Evolutionary conservation across 1,140 invertebrate species (phyloP).

Genomic region (Onthophagus taurus): DNA sequence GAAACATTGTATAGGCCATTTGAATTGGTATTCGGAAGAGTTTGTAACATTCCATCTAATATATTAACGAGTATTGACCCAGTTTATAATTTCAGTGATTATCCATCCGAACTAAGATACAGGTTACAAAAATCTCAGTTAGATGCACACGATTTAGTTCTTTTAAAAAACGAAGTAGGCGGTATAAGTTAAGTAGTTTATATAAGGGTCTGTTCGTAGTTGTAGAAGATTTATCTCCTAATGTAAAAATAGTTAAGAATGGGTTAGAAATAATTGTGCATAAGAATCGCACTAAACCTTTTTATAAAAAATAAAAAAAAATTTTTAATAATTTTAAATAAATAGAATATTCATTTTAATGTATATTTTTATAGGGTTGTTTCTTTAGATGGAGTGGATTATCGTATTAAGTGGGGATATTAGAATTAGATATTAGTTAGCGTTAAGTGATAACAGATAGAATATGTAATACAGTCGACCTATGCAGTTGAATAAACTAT

Average conservation of each 20-base stretch:
- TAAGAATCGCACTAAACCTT: no score
- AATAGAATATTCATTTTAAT: no score
- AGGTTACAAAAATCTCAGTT: slow-evolving; percentile 11
- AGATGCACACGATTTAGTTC: slow-evolving; percentile 9
- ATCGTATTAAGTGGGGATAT: no score
- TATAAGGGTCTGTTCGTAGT: neutral
- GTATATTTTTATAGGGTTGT: no score
- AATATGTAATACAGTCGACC: no score
- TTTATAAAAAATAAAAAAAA: no score
- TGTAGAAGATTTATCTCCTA: neutral
- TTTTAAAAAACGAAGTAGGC: neutral
- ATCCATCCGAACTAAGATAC: slow-evolving; percentile 12
- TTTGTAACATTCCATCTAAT: slow-evolving; percentile 12
- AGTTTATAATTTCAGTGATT: slow-evolving; percentile 6
- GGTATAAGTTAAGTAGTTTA: neutral
- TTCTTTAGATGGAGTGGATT: no score
- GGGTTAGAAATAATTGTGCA: neutral
- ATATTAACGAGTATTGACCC: neutral
- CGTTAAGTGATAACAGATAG: no score
- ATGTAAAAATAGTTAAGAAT: slow-evolving; percentile 1
- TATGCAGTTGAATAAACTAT: no score
- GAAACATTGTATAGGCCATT: slow-evolving; percentile 19
- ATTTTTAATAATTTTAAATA: no score
- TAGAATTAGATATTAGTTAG: no score
- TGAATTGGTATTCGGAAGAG: slow-evolving; percentile 25